A percentile compares a stretch with the other conserved stretches of the same genome.
phyloP scores from a whole-genome alignment of 2,888 invertebrate species.

The Physocephala rufipes region DNA sequence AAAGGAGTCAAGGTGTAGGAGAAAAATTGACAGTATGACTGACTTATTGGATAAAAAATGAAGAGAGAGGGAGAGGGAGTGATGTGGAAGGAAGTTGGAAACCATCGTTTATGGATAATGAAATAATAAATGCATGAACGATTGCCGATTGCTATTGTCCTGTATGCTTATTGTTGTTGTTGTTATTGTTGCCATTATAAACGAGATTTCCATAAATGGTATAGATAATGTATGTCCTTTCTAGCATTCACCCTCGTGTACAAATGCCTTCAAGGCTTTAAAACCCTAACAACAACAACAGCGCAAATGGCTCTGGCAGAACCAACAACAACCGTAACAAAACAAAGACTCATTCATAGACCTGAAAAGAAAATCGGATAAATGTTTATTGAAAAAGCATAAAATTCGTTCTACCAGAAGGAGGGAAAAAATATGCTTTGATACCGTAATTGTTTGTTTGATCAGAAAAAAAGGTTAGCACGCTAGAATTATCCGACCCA shows the following conservation, averaged over 20 bases:
- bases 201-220: neutral
- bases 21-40: neutral
- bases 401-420: constrained; percentile 67
- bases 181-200: constrained; percentile 9
- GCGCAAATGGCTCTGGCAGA: neutral
- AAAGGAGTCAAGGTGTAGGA: neutral
- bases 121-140: constrained; percentile 62
- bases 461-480: constrained; percentile 19
- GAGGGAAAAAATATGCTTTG: constrained; percentile 64
- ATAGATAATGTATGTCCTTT: neutral
- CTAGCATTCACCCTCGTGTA: neutral
- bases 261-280: neutral
- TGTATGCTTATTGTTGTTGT: constrained; percentile 22
- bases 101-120: constrained; percentile 47
- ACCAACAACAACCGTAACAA: neutral
- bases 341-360: neutral
- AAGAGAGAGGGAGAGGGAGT: neutral
- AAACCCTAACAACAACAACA: neutral
- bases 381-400: constrained; percentile 67
- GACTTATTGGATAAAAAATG: neutral
- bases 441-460: constrained; percentile 58
- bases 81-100: constrained; percentile 11
- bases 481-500: neutral
- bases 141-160: constrained; percentile 47
- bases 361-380: constrained; percentile 60